Percentiles rank a stretch among this genome's conserved stretches.
Conservation (phyloP, 2,113 vertebrate species). For the Cyphomyrus discorhynchus region DNA sequence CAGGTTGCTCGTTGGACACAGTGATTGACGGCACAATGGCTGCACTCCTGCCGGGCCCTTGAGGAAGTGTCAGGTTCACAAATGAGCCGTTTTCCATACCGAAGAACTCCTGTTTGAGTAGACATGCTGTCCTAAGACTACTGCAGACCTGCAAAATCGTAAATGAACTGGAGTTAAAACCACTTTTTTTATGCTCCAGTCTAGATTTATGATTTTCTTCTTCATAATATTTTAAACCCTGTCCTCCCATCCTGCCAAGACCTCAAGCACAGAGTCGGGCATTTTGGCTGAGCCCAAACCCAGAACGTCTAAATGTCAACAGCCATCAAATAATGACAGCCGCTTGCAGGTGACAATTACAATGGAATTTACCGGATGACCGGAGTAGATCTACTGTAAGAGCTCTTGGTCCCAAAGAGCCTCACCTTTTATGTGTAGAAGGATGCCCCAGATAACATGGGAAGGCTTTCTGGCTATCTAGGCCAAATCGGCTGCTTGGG, state of each 20-base stretch:
- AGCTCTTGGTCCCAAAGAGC: background rate
- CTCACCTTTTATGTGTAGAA: conserved; percentile 21
- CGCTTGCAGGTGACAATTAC: background rate
- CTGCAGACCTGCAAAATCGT: background rate
- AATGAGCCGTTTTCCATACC: background rate
- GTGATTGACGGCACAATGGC: background rate
- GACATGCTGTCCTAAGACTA: background rate
- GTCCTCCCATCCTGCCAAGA: background rate
- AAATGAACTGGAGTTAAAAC: background rate
- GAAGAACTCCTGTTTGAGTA: background rate
- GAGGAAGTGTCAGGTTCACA: conserved; percentile 6
- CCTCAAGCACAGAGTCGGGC: background rate
- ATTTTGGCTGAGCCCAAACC: background rate
- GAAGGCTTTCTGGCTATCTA: conserved; percentile 43
- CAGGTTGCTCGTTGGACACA: background rate
- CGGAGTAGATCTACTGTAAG: background rate
- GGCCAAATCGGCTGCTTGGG: conserved; percentile 41
- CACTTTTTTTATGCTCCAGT: background rate
- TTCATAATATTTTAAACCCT: conserved; percentile 5
- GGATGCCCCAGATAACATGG: conserved; percentile 51
- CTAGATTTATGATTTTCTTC: background rate
- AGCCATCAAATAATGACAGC: background rate
- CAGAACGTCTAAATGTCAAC: background rate
- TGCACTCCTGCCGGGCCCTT: too few relatives aligned
- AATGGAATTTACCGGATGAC: background rate